Percentiles rank a stretch among this genome's conserved stretches.
These are phyloP conservation scores for Taphrorychus bicolor DNA, from an alignment of 2,888 invertebrate species.

Conservation along the genomic window DNA sequence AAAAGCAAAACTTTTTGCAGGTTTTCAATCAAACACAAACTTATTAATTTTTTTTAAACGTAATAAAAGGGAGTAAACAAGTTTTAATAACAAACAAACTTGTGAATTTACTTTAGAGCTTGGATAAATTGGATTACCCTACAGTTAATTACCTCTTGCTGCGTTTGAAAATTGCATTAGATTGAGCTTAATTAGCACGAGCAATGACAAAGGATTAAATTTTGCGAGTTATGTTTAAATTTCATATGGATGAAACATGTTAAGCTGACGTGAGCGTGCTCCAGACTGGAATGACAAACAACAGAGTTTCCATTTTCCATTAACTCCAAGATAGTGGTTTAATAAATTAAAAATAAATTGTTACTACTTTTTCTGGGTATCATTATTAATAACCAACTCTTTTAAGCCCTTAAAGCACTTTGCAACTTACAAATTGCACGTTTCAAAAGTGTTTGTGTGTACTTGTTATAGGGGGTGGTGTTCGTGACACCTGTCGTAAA, in stretches of 20 bases:
- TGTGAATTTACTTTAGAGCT: background rate
- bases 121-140: slow-evolving; percentile 5
- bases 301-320: background rate
- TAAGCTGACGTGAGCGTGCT: slow-evolving; percentile 25
- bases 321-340: background rate
- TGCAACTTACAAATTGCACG: background rate
- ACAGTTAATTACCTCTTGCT: slow-evolving; percentile 13
- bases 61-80: too few species aligned
- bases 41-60: too few species aligned
- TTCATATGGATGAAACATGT: slow-evolving; percentile 17
- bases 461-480: background rate
- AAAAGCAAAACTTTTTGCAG: too few species aligned
- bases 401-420: too few species aligned
- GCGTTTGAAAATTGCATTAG: slow-evolving; percentile 18
- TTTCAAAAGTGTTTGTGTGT: background rate
- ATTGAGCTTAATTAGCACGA: slow-evolving; percentile 30
- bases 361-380: too few species aligned
- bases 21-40: too few species aligned
- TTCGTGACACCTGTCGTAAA: slow-evolving; percentile 34
- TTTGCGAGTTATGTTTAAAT: slow-evolving; percentile 20
- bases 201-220: slow-evolving; percentile 17
- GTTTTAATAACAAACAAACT: background rate
- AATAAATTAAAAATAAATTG: too few species aligned
- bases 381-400: background rate
- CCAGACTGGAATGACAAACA: slow-evolving; percentile 6